A percentile compares a stretch with the other conserved stretches of the same genome.
These are phyloP conservation scores for Metallyticus violacea DNA, from an alignment of 2,888 invertebrate species.

Conservation along the genomic window DNA sequence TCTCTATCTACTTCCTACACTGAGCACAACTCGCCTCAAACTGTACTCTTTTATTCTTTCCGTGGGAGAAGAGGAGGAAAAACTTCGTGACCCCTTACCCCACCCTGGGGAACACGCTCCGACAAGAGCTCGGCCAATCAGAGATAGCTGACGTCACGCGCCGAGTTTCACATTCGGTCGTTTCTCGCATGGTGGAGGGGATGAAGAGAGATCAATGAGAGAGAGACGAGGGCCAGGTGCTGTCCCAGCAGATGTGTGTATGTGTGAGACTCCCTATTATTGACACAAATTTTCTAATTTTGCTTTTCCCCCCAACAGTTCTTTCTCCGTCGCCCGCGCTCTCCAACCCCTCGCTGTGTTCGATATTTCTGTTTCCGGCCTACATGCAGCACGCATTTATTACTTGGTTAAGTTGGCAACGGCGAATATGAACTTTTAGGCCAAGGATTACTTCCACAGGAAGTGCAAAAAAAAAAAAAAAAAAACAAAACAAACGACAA, in stretches of 20 bases:
- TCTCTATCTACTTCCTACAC: neutral
- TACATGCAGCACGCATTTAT: neutral
- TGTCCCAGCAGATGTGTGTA: neutral
- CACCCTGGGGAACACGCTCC: neutral
- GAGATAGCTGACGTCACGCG: neutral
- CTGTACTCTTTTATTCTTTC: conserved; percentile 3
- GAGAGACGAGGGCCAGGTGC: neutral
- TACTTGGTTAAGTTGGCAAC: neutral
- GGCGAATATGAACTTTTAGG: neutral
- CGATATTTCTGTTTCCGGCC: neutral
- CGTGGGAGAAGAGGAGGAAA: neutral
- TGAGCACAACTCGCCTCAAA: neutral
- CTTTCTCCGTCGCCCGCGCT: neutral
- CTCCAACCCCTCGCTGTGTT: neutral
- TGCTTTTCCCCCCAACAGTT: neutral
- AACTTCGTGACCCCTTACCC: neutral
- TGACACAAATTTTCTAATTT: neutral
- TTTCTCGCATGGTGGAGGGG: neutral
- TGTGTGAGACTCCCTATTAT: neutral
- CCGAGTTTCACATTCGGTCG: conserved; percentile 1
- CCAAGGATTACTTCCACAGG: neutral
- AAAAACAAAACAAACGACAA: no score
- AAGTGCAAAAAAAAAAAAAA: neutral
- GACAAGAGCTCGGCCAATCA: neutral
- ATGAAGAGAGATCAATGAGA: neutral